phyloP scores from a whole-genome alignment of 1,140 invertebrate genomes.

The Apis laboriosa region DNA sequence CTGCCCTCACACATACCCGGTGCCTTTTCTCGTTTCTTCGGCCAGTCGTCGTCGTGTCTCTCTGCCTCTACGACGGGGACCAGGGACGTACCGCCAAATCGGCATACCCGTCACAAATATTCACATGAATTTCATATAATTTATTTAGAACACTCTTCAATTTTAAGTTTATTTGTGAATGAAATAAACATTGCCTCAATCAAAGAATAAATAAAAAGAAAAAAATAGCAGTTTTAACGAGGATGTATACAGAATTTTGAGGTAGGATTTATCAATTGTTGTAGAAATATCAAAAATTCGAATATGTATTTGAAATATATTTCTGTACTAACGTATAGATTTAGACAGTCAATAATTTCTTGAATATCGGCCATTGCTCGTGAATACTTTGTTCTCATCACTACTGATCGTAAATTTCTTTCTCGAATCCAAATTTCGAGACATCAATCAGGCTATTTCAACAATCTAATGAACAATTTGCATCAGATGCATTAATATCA shows the following conservation, averaged over 20 bases:
- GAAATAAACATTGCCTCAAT: not conserved
- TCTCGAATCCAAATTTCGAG: conserved; percentile 25
- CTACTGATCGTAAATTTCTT: conserved; percentile 12
- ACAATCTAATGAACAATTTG: not conserved
- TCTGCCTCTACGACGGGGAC: conserved; percentile 40
- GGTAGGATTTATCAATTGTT: not conserved
- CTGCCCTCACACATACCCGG: conserved; percentile 79
- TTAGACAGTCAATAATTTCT: not conserved
- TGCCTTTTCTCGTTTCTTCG: conserved; percentile 72
- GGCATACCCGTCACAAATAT: conserved; percentile 24
- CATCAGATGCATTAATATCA: conserved; percentile 8
- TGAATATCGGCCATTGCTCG: not conserved
- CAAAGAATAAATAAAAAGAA: not conserved
- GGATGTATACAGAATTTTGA: not conserved
- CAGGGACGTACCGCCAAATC: conserved; percentile 55
- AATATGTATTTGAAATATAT: not conserved
- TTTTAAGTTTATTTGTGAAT: not conserved
- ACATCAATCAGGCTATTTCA: conserved; percentile 25
- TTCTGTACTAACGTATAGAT: not conserved
- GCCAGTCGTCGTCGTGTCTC: conserved; percentile 65
- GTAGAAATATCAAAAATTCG: not conserved
- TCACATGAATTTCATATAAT: not conserved
- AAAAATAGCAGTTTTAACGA: too few species aligned
- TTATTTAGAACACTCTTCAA: not conserved
- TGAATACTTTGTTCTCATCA: conserved; percentile 18